Percentiles rank a stretch among this genome's conserved stretches.
Conservation (phyloP, 2,113 vertebrate genomes). For the Petroica traversi region DNA sequence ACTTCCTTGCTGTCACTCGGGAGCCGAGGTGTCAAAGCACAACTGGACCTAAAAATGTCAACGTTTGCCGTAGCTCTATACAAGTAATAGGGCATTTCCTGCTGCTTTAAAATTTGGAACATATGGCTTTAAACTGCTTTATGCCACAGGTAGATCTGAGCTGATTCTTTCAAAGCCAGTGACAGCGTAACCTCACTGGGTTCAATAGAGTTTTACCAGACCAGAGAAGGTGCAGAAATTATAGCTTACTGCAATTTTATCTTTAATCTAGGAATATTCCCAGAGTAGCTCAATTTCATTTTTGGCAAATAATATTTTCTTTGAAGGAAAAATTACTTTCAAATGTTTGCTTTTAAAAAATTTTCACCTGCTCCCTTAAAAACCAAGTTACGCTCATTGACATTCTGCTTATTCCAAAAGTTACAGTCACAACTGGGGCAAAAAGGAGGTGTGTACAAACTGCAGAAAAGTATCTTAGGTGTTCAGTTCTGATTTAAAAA, state of each 20-base stretch:
- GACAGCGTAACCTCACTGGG: not conserved
- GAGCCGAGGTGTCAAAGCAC: not conserved
- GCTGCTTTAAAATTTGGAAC: not conserved
- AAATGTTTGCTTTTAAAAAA: not conserved
- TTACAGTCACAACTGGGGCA: not conserved
- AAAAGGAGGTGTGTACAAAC: not conserved
- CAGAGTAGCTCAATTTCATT: not conserved
- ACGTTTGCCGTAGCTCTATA: rapidly evolving
- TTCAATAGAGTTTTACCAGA: not conserved
- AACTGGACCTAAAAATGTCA: not conserved
- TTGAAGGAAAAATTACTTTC: not conserved
- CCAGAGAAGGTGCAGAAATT: not conserved
- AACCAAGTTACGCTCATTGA: not conserved
- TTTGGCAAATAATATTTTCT: not conserved
- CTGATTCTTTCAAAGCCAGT: not conserved
- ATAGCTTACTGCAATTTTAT: not conserved
- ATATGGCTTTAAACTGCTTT: not conserved
- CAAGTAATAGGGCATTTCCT: not conserved
- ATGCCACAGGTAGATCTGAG: not conserved
- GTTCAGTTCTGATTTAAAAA: not conserved
- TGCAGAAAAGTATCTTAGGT: not conserved
- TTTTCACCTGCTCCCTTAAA: not conserved
- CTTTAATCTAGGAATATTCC: not conserved
- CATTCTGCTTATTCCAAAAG: not conserved
- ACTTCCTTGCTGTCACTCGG: rapidly evolving